Base-by-base conservation (phyloP, 2,797 vertebrate species). In the Serranus cabrilla region DNA sequence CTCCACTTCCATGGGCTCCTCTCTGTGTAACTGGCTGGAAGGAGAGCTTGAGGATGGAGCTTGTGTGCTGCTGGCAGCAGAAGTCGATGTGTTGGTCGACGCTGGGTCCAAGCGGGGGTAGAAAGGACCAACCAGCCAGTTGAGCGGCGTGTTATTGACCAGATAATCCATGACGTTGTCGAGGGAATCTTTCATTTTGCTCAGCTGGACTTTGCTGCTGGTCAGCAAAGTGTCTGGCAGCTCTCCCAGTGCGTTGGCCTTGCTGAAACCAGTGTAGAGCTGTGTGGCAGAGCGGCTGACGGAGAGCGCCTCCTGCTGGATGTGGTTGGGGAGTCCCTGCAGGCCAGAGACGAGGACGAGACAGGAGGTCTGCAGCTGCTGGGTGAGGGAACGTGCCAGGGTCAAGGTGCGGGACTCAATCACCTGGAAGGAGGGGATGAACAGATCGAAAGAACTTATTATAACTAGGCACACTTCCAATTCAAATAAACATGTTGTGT, bases 101-200 rank as follows among this genome's bases (percentile, higher is more conserved):
- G 59, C 14, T 0, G 58, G 42, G 3, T 23, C 74, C 77, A 95
- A 54, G 16, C 92, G 93, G 9, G 95, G 95, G 93, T 97, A 97
- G 95, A 99, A 99, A n/a, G 98, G 98, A 89, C 98, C 98, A 76
- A 99, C 97, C 92, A 99, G 95, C 98, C 98, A 99, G 93, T 98
- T 98, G 87, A 99, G 97, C 0, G 97, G 97, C 0, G 97, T 99
- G 95, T 99, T 99, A 92, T 99, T 99, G 92, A 99, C 92, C 92
- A 99, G 87, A 83, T 99, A 98, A 92, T 99, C 97, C 96, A 98
- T 96, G 91, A 99, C 86, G 25, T 94, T 91, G 91, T 99, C 98
- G 63, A 99, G 81, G 50, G 97, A 97, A 1, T 94, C 92, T 78
- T 95, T 97, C 87, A 99, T 96, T 90, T 93, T 95, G 82, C 93